A percentile compares a stretch with the other conserved stretches of the same genome.
Conservation (phyloP, 2,888 invertebrate genomes). For the Drosophila tripunctata region DNA sequence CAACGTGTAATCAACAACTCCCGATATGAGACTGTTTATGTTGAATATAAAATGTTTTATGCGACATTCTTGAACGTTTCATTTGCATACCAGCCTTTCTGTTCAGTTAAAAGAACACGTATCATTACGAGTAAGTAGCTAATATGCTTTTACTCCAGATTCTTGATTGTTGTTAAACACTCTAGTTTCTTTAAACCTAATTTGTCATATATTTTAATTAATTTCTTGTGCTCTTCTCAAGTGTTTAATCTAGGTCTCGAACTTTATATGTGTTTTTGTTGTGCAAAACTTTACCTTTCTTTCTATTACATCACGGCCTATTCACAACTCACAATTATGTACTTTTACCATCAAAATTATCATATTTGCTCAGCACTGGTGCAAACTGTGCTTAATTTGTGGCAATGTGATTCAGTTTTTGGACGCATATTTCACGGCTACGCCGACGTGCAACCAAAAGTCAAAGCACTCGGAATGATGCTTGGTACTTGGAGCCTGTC, state of each 20-base stretch:
- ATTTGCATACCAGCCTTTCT: background rate
- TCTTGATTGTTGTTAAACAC: too few relatives aligned
- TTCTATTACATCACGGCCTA: slow-evolving; percentile 22
- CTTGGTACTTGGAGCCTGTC: slow-evolving; percentile 18
- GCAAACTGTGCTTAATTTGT: slow-evolving; percentile 18
- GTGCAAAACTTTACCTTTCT: background rate
- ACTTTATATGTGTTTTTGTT: background rate
- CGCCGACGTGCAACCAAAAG: slow-evolving; percentile 33
- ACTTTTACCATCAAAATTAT: slow-evolving; percentile 24
- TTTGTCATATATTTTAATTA: too few relatives aligned
- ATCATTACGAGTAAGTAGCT: background rate
- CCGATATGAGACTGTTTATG: too few relatives aligned
- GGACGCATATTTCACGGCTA: slow-evolving; percentile 29
- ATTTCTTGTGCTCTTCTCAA: background rate
- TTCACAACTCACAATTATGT: slow-evolving; percentile 10
- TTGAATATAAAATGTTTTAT: background rate
- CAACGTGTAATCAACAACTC: too few relatives aligned
- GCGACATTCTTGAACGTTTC: background rate
- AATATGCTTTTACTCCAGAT: background rate
- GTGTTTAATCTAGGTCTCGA: background rate
- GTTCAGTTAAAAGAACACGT: background rate
- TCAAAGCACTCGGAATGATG: slow-evolving; percentile 39
- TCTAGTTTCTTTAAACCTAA: too few relatives aligned
- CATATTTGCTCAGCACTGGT: slow-evolving; percentile 33
- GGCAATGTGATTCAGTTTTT: slow-evolving; percentile 19